These are phyloP conservation scores for Lagodon rhomboides DNA, from an alignment of 2,797 vertebrate species.

Conservation along the genomic window DNA sequence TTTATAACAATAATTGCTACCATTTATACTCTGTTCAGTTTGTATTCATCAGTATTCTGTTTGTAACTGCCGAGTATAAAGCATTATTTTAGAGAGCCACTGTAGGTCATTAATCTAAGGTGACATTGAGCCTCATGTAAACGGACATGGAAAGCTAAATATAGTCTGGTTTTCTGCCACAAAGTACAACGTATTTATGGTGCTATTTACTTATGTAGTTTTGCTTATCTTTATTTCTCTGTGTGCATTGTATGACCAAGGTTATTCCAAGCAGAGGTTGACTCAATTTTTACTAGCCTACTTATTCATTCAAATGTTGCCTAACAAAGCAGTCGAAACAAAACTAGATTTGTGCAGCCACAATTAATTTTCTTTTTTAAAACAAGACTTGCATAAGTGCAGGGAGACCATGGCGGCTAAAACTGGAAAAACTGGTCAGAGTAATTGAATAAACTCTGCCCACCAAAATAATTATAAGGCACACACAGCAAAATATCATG, in stretches of 20 bases:
- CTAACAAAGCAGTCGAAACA: not conserved
- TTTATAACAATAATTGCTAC: conserved; percentile 1
- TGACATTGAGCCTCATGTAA: conserved; percentile 77
- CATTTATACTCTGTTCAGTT: not conserved
- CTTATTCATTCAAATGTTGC: conserved; percentile 40
- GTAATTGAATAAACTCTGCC: conserved; percentile 11
- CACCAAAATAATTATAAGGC: conserved; percentile 20
- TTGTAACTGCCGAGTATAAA: conserved; percentile 5
- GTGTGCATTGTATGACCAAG: conserved; percentile 46
- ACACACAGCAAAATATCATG: conserved; percentile 23
- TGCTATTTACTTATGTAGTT: conserved; percentile 61
- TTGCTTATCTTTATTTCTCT: conserved; percentile 55
- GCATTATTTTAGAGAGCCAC: conserved; percentile 49
- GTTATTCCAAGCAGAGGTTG: conserved; percentile 56
- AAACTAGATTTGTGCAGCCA: not conserved
- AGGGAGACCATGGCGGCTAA: not conserved
- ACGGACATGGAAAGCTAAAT: conserved; percentile 72
- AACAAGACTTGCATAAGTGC: conserved; percentile 10
- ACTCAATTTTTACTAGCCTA: conserved; percentile 34
- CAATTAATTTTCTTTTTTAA: conserved; percentile 8
- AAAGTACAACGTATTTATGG: conserved; percentile 62
- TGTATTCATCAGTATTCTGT: not conserved
- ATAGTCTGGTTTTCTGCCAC: conserved; percentile 59
- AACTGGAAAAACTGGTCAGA: conserved; percentile 3
- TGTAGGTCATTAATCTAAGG: conserved; percentile 69